Conservation (phyloP, 2,888 invertebrate genomes). For the Lissonota sp. region DNA sequence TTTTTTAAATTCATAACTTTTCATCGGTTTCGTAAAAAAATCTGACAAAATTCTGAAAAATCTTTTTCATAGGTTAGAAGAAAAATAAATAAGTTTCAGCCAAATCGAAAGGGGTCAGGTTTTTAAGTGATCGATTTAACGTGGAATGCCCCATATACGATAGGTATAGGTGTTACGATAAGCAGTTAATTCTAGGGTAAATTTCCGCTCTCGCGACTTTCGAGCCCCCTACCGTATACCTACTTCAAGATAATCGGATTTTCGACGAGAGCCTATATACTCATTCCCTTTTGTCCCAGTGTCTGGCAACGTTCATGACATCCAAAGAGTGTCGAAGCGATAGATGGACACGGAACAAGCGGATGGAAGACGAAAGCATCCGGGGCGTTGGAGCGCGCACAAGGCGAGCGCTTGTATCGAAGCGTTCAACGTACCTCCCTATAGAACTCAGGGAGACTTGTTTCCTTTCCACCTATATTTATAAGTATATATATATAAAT, state of each 20-base stretch:
- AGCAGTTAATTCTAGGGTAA: constrained; percentile 73
- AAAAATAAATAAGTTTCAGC: too few relatives aligned
- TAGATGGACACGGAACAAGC: constrained; percentile 29
- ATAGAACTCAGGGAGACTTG: constrained; percentile 18
- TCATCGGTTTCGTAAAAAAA: too few relatives aligned
- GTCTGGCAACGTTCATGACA: constrained; percentile 4
- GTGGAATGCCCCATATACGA: not conserved
- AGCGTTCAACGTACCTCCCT: constrained; percentile 12
- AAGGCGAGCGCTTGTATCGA: constrained; percentile 38
- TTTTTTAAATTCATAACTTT: too few relatives aligned
- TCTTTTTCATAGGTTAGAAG: too few relatives aligned
- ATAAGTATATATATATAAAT: not conserved
- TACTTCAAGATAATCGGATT: constrained; percentile 76
- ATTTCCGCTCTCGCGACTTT: constrained; percentile 69
- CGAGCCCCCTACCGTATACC: constrained; percentile 62
- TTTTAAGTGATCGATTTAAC: too few relatives aligned
- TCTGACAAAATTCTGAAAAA: too few relatives aligned
- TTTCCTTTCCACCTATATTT: constrained; percentile 30
- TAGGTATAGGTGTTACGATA: constrained; percentile 58
- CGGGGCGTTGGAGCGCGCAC: constrained; percentile 20
- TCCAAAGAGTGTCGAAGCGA: constrained; percentile 23
- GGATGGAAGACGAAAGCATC: constrained; percentile 27
- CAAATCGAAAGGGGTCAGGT: too few relatives aligned
- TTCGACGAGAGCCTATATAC: constrained; percentile 51
- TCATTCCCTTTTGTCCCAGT: not conserved